Evolutionary conservation across 1,140 invertebrate genomes (phyloP), one percentile per base, ranked within the genome.

Genomic region (Plodia interpunctella): DNA sequence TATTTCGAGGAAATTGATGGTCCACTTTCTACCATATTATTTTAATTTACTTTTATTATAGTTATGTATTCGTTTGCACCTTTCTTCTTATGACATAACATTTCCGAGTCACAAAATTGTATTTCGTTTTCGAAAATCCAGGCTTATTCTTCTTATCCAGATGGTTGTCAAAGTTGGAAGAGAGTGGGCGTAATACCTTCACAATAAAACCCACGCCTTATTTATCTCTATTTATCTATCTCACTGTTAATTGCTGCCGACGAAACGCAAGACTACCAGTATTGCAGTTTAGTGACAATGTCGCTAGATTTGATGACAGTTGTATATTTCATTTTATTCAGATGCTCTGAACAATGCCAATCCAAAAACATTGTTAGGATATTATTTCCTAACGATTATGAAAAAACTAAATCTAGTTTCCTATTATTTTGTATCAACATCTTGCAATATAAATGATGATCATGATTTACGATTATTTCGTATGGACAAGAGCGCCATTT

Each of bases 171-270:
- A 17, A 44, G 38, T 1, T 44, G 15, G 13, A 13, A 44, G 10
- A n/a, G 5, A 15, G 51, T 53, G 10, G 51, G 51, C 19, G 51
- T 53, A 53, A 44, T 44, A 44, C 38, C 38, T 44, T n/a, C 19
- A 53, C 51, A 25, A 53, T 53, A 53, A 53, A 53, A 53, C 51
- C 51, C 51, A 53, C 51, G 51, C 51, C 0, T 25, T 53, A 28
- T 25, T 53, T 53, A 53, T 53, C 19, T 25, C 11, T 20, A 18
- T 19, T 19, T 19, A 51, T 32, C 30, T 32, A 11, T 19, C 21
- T 3, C 2, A 25, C 51, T 53, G 51, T 25, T 53, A 53, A 53
- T 53, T 53, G 21, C 0, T 53, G 20, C 19, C 11, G 21, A 44
- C 38, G n/a, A 44, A 44, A 44, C 38, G 5, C 15, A 15, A 15